phyloP scores from a whole-genome alignment of 2,113 vertebrate species.

The Mobula birostris region DNA sequence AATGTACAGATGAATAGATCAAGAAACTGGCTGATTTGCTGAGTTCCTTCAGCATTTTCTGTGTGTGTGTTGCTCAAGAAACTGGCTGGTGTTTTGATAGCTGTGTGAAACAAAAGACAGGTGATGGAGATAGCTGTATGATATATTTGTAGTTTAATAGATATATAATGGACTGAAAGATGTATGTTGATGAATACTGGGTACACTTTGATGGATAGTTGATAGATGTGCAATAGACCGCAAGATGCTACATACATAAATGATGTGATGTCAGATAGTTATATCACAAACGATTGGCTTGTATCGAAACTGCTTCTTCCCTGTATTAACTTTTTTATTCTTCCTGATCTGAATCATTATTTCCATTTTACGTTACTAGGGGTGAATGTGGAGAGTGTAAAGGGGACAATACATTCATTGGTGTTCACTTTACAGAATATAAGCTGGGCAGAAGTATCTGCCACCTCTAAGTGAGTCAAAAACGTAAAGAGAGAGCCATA shows the following conservation, averaged over 20 bases:
- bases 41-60: no score
- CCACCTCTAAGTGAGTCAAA: neutral
- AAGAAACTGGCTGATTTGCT: neutral
- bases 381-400: neutral
- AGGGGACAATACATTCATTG: neutral
- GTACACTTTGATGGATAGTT: neutral
- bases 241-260: neutral
- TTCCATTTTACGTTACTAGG: neutral
- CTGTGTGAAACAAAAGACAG: neutral
- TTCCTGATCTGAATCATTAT: neutral
- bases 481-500: neutral
- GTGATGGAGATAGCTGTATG: neutral
- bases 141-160: constrained; percentile 14
- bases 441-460: neutral
- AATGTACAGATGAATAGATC: neutral
- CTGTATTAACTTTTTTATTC: no score
- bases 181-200: neutral
- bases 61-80: no score
- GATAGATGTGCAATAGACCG: neutral
- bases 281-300: neutral
- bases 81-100: constrained; percentile 2
- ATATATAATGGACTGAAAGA: constrained; percentile 22
- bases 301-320: neutral
- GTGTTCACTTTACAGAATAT: neutral
- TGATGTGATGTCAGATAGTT: neutral